Conservation (phyloP, 2,888 invertebrate species). For the Torymus auratus region DNA sequence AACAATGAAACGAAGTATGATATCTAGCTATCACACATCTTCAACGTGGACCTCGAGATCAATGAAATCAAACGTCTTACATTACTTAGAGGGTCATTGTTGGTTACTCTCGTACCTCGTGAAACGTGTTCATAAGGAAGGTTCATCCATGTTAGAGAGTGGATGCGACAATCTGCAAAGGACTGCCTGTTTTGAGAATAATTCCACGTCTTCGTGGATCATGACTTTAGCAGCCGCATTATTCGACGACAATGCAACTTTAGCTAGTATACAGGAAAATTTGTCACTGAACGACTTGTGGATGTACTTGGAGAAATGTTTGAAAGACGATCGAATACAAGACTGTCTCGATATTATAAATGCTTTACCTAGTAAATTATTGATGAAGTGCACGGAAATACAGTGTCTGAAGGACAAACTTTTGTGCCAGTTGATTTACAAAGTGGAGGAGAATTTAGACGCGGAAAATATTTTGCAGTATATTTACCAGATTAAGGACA, state of each 20-base stretch:
- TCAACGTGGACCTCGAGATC: slow-evolving; percentile 69
- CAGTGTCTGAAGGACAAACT: slow-evolving; percentile 80
- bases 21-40: not conserved
- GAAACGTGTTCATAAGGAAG: slow-evolving; percentile 81
- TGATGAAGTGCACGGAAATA: slow-evolving; percentile 78
- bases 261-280: slow-evolving; percentile 81
- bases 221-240: slow-evolving; percentile 77
- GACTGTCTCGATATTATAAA: slow-evolving; percentile 78
- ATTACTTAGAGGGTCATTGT: slow-evolving; percentile 82
- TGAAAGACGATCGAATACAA: slow-evolving; percentile 76
- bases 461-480: slow-evolving; percentile 62
- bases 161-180: slow-evolving; percentile 79
- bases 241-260: slow-evolving; percentile 80
- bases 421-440: slow-evolving; percentile 80
- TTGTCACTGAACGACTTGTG: slow-evolving; percentile 79
- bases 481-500: slow-evolving; percentile 69
- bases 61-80: slow-evolving; percentile 78
- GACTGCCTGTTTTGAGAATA: slow-evolving; percentile 81
- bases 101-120: slow-evolving; percentile 85
- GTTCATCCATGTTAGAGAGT: slow-evolving; percentile 78
- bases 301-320: slow-evolving; percentile 77
- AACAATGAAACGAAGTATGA: slow-evolving; percentile 42
- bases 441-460: slow-evolving; percentile 77
- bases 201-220: slow-evolving; percentile 78
- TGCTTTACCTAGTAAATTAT: slow-evolving; percentile 80